Percentiles rank a stretch among this genome's conserved stretches.
Evolutionary conservation across 92 coral and sea anemone genomes (phyloP).

Genomic region (Zoanthus sansibaricus): DNA sequence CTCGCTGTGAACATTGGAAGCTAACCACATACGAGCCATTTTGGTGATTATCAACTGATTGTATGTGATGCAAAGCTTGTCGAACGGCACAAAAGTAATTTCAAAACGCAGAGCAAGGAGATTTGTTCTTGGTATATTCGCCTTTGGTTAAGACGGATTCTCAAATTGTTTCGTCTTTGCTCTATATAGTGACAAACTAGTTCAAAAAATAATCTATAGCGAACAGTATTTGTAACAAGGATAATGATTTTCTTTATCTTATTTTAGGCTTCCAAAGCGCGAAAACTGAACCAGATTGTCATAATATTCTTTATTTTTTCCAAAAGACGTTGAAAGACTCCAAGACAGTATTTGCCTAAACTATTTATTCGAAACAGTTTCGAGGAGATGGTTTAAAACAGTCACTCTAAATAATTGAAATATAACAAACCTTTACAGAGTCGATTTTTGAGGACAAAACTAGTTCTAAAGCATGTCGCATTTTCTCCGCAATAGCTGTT

Average conservation of each 20-base stretch:
- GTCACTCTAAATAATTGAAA: slow-evolving; percentile 43
- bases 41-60: slow-evolving; percentile 31
- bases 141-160: neutral
- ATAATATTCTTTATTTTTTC: neutral
- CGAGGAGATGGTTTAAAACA: slow-evolving; percentile 33
- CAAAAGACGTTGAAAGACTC: slow-evolving; percentile 39
- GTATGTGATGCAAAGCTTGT: slow-evolving; percentile 9
- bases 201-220: slow-evolving; percentile 12
- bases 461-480: slow-evolving; percentile 59
- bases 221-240: slow-evolving; percentile 15
- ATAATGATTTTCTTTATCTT: slow-evolving; percentile 40
- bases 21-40: slow-evolving; percentile 30
- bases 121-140: too few species aligned
- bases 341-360: slow-evolving; percentile 12
- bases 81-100: neutral
- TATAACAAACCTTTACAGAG: slow-evolving; percentile 73
- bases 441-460: slow-evolving; percentile 73
- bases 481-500: slow-evolving; percentile 54
- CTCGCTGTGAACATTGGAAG: slow-evolving; percentile 29
- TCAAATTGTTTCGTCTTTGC: slow-evolving; percentile 9
- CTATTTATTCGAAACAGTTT: slow-evolving; percentile 71
- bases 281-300: slow-evolving; percentile 31
- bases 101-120: neutral
- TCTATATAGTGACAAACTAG: neutral
- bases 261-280: slow-evolving; percentile 44